These are phyloP conservation scores for Nysson spinosus DNA, from an alignment of 2,888 invertebrate species.

Conservation along the genomic window DNA sequence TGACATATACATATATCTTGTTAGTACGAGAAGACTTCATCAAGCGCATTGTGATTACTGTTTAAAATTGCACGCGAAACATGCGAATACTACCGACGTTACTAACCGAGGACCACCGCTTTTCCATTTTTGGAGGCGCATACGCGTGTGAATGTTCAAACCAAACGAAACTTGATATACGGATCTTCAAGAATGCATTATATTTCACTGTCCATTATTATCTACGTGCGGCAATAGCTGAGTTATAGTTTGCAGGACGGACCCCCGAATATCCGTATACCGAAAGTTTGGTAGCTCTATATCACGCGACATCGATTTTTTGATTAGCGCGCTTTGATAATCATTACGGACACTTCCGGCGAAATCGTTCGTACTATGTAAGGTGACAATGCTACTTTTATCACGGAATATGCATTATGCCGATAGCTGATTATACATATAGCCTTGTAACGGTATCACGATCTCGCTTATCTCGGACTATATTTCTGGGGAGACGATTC, in stretches of 20 bases:
- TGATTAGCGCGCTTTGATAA: slow-evolving; percentile 49
- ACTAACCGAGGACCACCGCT: slow-evolving; percentile 61
- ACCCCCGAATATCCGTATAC: slow-evolving; percentile 12
- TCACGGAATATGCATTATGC: not conserved
- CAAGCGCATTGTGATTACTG: slow-evolving; percentile 69
- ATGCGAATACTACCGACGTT: slow-evolving; percentile 37
- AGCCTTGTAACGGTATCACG: too few relatives aligned
- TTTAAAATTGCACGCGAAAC: slow-evolving; percentile 33
- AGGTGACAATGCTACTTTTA: not conserved
- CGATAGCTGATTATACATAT: not conserved
- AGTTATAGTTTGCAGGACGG: too few relatives aligned
- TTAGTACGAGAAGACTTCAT: slow-evolving; percentile 56
- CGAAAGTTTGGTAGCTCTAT: slow-evolving; percentile 23
- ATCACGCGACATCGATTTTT: slow-evolving; percentile 35
- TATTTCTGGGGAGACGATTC: too few relatives aligned
- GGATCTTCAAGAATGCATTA: slow-evolving; percentile 5
- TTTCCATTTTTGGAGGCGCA: slow-evolving; percentile 26
- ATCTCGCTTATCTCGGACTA: too few relatives aligned
- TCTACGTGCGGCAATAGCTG: too few relatives aligned
- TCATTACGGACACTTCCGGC: slow-evolving; percentile 30
- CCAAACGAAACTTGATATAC: slow-evolving; percentile 29
- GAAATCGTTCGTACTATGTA: slow-evolving; percentile 9
- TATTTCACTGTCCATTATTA: too few relatives aligned
- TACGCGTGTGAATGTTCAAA: slow-evolving; percentile 29
- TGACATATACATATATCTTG: slow-evolving; percentile 48